These are phyloP conservation scores for Sussaba pulchella DNA, from an alignment of 2,888 invertebrate genomes.

Conservation along the genomic window DNA sequence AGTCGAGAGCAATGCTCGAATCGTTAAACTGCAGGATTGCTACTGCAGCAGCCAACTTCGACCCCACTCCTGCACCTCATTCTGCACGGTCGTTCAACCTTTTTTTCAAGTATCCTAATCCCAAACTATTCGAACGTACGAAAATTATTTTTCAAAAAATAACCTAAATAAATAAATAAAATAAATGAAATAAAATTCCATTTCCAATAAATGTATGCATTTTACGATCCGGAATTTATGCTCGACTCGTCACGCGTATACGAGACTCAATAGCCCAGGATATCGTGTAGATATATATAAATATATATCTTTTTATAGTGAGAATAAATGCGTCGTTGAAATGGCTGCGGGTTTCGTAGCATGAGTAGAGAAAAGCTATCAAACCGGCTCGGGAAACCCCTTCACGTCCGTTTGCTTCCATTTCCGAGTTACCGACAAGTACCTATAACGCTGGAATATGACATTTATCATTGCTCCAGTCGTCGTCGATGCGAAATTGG, in stretches of 20 bases:
- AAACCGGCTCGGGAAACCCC: slow-evolving; percentile 52
- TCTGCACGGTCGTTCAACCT: slow-evolving; percentile 23
- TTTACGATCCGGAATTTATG: background rate
- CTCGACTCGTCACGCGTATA: background rate
- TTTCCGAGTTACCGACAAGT: slow-evolving; percentile 53
- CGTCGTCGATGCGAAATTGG: slow-evolving; percentile 11
- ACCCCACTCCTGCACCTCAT: slow-evolving; percentile 3
- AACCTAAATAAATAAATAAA: too few species aligned
- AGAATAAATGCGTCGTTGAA: slow-evolving; percentile 31
- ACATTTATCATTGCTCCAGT: slow-evolving; percentile 35
- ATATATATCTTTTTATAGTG: slow-evolving; percentile 1
- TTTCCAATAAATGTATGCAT: background rate
- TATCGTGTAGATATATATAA: background rate
- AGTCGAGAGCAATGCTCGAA: slow-evolving; percentile 38
- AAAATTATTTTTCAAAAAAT: background rate
- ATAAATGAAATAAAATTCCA: background rate
- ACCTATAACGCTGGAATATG: slow-evolving; percentile 24
- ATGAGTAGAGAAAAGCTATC: slow-evolving; percentile 51
- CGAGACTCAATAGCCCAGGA: background rate
- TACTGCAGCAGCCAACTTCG: slow-evolving; percentile 51
- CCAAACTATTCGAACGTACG: background rate
- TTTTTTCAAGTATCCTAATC: slow-evolving; percentile 12
- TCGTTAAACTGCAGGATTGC: slow-evolving; percentile 37
- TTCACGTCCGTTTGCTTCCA: slow-evolving; percentile 60
- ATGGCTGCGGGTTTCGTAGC: slow-evolving; percentile 28